Conservation (phyloP, 2,113 vertebrate genomes). For the Anarrhichthys ocellatus region DNA sequence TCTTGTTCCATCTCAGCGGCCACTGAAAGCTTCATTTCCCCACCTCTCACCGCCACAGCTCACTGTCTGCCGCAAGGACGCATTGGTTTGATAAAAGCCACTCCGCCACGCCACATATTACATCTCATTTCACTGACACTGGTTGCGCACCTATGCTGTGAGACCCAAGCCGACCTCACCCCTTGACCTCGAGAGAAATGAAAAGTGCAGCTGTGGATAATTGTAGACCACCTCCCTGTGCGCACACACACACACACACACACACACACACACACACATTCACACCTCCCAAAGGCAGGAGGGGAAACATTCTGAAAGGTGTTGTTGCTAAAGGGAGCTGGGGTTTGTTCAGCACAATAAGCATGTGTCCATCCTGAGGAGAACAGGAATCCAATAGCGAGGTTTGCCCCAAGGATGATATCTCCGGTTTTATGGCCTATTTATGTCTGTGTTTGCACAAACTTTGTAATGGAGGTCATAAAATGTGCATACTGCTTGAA, state of each 20-base stretch:
- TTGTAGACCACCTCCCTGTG: constrained; percentile 21
- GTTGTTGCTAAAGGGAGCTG: constrained; percentile 25
- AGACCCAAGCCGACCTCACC: constrained; percentile 28
- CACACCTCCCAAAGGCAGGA: constrained; percentile 37
- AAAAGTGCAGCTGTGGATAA: constrained; percentile 53
- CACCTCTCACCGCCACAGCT: constrained; percentile 52
- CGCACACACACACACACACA: constrained; percentile 13
- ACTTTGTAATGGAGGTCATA: constrained; percentile 83
- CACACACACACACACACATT: constrained; percentile 24
- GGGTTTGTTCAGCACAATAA: constrained; percentile 67
- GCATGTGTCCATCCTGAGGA: constrained; percentile 61
- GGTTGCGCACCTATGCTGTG: constrained; percentile 13
- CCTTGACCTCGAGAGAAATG: constrained; percentile 61
- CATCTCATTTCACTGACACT: constrained; percentile 60
- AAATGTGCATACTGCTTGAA: constrained; percentile 80
- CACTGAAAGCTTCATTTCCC: constrained; percentile 70
- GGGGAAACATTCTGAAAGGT: constrained; percentile 40
- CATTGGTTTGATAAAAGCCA: constrained; percentile 55
- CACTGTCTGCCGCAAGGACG: constrained; percentile 54
- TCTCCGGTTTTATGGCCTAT: constrained; percentile 71
- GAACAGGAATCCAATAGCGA: constrained; percentile 68
- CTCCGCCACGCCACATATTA: constrained; percentile 59
- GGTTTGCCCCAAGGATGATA: constrained; percentile 72
- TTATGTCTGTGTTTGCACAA: constrained; percentile 81
- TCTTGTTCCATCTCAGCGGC: constrained; percentile 62